Percentiles rank a stretch among this genome's conserved stretches.
phyloP scores from a whole-genome alignment of 2,888 invertebrate genomes.

The Argyresthia albistria region DNA sequence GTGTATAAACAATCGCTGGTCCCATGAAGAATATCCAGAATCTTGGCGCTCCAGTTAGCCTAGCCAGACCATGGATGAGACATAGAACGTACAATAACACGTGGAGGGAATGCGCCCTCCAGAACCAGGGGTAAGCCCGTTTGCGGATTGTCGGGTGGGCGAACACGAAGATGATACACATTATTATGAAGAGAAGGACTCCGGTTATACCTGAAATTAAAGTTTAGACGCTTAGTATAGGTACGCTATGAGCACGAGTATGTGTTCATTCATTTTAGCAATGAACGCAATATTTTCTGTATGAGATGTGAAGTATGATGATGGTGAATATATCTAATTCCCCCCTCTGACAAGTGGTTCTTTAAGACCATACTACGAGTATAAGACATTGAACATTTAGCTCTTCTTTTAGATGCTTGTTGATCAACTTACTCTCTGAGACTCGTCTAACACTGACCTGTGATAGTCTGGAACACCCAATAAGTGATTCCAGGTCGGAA shows the following conservation, averaged over 20 bases:
- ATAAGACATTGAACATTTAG: too few species aligned
- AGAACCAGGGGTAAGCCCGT: slow-evolving; percentile 95
- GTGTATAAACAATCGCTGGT: slow-evolving; percentile 89
- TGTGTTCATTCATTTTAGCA: neutral
- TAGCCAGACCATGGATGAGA: slow-evolving; percentile 90
- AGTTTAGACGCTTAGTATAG: neutral
- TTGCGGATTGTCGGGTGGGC: slow-evolving; percentile 94
- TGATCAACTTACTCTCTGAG: too few species aligned
- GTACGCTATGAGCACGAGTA: neutral
- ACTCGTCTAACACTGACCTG: slow-evolving; percentile 75
- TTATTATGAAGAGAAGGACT: slow-evolving; percentile 88
- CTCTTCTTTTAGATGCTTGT: too few species aligned
- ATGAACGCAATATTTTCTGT: too few species aligned
- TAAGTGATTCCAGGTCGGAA: slow-evolving; percentile 94
- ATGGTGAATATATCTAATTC: too few species aligned
- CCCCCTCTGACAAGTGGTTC: too few species aligned
- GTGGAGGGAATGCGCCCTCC: slow-evolving; percentile 94
- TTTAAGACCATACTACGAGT: too few species aligned
- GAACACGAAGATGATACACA: slow-evolving; percentile 97
- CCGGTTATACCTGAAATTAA: slow-evolving; percentile 82
- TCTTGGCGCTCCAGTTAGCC: slow-evolving; percentile 90
- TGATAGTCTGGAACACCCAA: slow-evolving; percentile 96
- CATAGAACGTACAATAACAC: slow-evolving; percentile 88
- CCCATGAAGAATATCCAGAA: slow-evolving; percentile 96
- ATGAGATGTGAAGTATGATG: too few species aligned